phyloP scores from a whole-genome alignment of 2,113 vertebrate species.

The Ochotona princeps region DNA sequence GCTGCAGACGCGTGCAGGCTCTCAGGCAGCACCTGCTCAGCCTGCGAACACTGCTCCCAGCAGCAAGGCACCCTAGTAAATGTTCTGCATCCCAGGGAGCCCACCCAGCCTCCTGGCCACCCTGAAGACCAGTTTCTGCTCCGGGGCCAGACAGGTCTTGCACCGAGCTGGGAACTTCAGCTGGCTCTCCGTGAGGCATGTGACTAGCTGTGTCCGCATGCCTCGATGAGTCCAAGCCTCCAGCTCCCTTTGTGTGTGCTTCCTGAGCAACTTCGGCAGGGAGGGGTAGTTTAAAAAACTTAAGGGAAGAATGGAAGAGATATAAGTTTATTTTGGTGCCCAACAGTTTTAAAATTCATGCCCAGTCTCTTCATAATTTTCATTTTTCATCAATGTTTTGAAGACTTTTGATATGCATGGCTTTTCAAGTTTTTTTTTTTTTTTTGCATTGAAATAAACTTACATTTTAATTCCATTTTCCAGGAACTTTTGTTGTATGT shows the following conservation, averaged over 20 bases:
- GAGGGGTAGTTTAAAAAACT: no score
- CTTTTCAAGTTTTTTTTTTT: no score
- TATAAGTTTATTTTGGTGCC: no score
- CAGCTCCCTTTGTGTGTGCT: constrained; percentile 38
- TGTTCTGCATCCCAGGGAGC: constrained; percentile 71
- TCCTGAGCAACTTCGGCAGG: neutral
- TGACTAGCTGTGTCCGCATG: constrained; percentile 24
- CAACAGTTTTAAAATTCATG: no score
- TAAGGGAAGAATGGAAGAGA: no score
- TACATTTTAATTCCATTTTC: no score
- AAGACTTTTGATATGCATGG: no score
- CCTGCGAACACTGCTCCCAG: neutral
- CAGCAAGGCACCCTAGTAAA: constrained; percentile 64
- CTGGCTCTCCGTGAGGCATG: constrained; percentile 17
- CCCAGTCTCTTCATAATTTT: no score
- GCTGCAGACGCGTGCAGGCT: constrained; percentile 23
- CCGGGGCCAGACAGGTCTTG: neutral
- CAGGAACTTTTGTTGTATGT: no score
- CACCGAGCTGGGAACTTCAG: constrained; percentile 63
- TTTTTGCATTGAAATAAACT: no score
- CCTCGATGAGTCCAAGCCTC: neutral
- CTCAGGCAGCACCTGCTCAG: constrained; percentile 49
- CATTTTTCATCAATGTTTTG: no score
- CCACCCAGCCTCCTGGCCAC: constrained; percentile 61
- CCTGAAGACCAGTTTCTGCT: neutral